These are phyloP conservation scores for Pelodytes ibericus DNA, from an alignment of 2,797 vertebrate species.

Conservation along the genomic window DNA sequence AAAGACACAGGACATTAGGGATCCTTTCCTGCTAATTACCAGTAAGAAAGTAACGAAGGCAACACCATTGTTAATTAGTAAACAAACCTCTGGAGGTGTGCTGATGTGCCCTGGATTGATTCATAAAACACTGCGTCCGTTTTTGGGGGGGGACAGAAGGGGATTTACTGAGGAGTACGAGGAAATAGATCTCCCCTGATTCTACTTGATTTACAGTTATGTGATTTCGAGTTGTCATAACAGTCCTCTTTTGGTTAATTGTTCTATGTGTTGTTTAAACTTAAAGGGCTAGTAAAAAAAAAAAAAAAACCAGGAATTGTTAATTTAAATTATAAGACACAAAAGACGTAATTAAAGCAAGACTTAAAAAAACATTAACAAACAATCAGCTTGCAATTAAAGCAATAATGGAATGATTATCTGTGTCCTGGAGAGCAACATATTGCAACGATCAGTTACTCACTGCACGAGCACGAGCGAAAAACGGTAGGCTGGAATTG, in stretches of 20 bases:
- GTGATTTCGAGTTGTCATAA: background rate
- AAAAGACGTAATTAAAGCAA: conserved; percentile 73
- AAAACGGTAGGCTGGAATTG: conserved; percentile 63
- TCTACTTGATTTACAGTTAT: background rate
- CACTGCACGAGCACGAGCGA: conserved; percentile 70
- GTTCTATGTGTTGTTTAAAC: conserved; percentile 46
- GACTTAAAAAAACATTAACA: conserved; percentile 70
- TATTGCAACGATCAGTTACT: conserved; percentile 70
- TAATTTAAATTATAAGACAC: conserved; percentile 67
- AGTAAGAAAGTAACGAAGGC: background rate
- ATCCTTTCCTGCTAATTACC: background rate
- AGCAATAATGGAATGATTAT: conserved; percentile 76
- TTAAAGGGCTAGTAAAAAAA: conserved; percentile 32
- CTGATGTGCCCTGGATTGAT: background rate
- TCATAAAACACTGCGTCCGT: background rate
- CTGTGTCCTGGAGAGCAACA: conserved; percentile 73
- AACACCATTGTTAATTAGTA: background rate
- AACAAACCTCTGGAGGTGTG: background rate
- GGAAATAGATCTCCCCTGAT: background rate
- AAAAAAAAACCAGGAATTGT: conserved; percentile 56
- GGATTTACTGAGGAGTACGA: too few relatives aligned
- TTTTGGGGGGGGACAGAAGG: background rate
- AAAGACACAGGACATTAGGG: background rate
- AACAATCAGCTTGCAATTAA: conserved; percentile 78
- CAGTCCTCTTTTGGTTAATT: conserved; percentile 14